Percentiles rank a stretch among this genome's conserved stretches.
phyloP scores from a whole-genome alignment of 2,888 invertebrate genomes.

The Euspilapteryx auroguttella region DNA sequence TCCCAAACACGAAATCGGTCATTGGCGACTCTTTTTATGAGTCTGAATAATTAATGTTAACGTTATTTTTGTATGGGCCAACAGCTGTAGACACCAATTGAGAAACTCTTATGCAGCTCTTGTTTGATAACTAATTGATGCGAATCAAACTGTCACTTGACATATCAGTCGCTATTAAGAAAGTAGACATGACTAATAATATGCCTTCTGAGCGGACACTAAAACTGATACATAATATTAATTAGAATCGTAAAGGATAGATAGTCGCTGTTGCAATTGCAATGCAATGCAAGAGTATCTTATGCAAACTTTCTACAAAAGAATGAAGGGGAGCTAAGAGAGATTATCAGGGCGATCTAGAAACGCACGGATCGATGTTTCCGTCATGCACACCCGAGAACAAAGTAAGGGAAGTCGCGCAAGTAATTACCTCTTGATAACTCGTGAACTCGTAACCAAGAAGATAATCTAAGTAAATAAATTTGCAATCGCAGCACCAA shows the following conservation, averaged over 20 bases:
- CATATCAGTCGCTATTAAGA: no score
- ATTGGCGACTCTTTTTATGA: slow-evolving; percentile 10
- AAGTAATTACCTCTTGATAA: slow-evolving; percentile 3
- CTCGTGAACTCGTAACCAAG: slow-evolving; percentile 1
- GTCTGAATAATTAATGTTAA: slow-evolving; percentile 10
- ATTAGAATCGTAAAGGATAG: not conserved
- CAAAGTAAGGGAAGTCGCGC: slow-evolving; percentile 10
- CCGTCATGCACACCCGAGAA: slow-evolving; percentile 26
- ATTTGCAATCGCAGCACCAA: not conserved
- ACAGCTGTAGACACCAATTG: slow-evolving; percentile 9
- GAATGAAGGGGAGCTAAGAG: slow-evolving; percentile 31
- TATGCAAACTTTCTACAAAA: slow-evolving; percentile 42
- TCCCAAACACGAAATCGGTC: slow-evolving; percentile 12
- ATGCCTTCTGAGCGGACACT: no score
- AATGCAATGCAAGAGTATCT: no score
- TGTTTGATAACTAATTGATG: slow-evolving; percentile 3
- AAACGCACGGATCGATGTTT: slow-evolving; percentile 28
- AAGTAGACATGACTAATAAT: no score
- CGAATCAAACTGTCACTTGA: no score
- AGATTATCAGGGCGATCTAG: slow-evolving; percentile 38
- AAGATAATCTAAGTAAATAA: not conserved
- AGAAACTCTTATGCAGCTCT: not conserved
- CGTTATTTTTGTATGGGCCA: slow-evolving; percentile 11
- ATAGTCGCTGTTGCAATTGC: no score
- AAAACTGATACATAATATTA: no score